phyloP scores from a whole-genome alignment of 2,888 invertebrate genomes.

The Drosophila anceps region DNA sequence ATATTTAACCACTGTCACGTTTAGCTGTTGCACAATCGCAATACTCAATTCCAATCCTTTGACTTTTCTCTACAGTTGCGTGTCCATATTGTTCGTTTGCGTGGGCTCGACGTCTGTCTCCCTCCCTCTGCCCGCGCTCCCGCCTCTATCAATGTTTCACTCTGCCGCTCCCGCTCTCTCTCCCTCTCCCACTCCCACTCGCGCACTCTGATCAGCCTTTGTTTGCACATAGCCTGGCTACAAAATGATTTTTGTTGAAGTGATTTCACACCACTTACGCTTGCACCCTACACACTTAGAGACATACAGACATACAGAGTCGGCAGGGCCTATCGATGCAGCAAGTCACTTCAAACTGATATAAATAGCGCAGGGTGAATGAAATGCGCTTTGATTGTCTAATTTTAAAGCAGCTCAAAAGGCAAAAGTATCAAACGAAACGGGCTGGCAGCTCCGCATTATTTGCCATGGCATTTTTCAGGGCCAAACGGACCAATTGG shows the following conservation, averaged over 20 bases:
- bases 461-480: conserved; percentile 66
- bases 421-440: conserved; percentile 8
- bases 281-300: conserved; percentile 33
- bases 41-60: conserved; percentile 37
- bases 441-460: conserved; percentile 38
- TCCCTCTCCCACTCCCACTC: not conserved
- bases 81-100: conserved; percentile 56
- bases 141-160: not conserved
- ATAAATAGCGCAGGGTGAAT: conserved; percentile 9
- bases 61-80: conserved; percentile 51
- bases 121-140: not conserved
- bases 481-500: conserved; percentile 40
- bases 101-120: conserved; percentile 35
- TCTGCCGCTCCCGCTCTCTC: not conserved
- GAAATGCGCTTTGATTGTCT: not conserved
- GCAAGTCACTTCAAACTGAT: not conserved
- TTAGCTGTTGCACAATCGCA: conserved; percentile 45
- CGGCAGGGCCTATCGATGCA: conserved; percentile 18
- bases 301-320: not conserved
- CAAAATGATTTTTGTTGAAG: conserved; percentile 60
- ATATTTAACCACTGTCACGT: conserved; percentile 21
- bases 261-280: conserved; percentile 63
- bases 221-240: conserved; percentile 42
- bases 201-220: conserved; percentile 38
- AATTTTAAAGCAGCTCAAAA: conserved; percentile 3